Conservation (phyloP, 1,140 invertebrate genomes). For the Zaprionus nigranus region DNA sequence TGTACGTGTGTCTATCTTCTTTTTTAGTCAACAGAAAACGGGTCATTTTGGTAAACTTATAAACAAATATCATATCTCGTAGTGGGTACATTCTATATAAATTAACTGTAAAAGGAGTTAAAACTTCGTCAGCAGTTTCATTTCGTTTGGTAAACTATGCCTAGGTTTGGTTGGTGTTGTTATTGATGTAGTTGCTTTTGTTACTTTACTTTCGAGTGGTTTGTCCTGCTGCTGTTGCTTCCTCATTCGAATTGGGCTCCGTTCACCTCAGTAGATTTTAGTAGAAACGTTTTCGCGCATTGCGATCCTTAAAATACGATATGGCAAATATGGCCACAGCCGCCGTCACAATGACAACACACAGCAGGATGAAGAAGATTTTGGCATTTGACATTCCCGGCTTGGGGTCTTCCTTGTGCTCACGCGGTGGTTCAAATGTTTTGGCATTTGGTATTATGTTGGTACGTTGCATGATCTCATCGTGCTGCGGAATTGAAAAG, state of each 20-base stretch:
- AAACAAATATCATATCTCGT: constrained; percentile 28
- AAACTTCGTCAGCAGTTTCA: constrained; percentile 31
- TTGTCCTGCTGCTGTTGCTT: constrained; percentile 26
- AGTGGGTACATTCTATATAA: constrained; percentile 44
- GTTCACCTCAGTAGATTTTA: constrained; percentile 80
- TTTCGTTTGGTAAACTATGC: constrained; percentile 34
- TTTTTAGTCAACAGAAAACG: constrained; percentile 16
- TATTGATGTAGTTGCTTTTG: constrained; percentile 26
- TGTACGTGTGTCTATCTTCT: background rate
- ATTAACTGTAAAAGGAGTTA: constrained; percentile 41
- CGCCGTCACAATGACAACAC: constrained; percentile 91
- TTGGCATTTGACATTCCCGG: constrained; percentile 93
- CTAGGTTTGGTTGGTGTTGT: constrained; percentile 49
- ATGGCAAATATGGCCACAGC: constrained; percentile 93
- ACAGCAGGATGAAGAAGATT: constrained; percentile 93
- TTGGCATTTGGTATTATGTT: constrained; percentile 92
- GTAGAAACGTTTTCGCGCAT: constrained; percentile 95
- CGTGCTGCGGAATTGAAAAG: constrained; percentile 85
- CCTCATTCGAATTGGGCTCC: constrained; percentile 15
- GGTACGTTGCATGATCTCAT: constrained; percentile 89
- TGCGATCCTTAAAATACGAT: constrained; percentile 96
- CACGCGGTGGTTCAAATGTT: constrained; percentile 93
- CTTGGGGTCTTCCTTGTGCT: constrained; percentile 95
- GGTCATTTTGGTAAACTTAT: constrained; percentile 38
- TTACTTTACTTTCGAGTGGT: background rate